Evolutionary conservation across 1,140 invertebrate species (phyloP).

Genomic region (Nebria ingens): DNA sequence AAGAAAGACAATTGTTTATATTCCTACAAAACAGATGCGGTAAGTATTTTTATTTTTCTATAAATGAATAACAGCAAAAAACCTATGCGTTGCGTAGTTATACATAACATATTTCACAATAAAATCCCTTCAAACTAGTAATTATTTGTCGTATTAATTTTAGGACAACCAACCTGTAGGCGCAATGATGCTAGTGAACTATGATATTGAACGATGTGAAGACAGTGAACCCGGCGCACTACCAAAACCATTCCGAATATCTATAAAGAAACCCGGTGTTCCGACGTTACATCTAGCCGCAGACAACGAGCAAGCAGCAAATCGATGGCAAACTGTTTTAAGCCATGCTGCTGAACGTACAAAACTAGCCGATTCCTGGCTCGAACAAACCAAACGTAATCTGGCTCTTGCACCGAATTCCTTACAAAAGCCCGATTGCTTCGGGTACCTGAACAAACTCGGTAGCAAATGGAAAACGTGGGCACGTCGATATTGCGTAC

Average conservation of each 20-base stretch:
- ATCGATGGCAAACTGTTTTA: conserved; percentile 65
- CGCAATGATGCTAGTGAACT: conserved; percentile 76
- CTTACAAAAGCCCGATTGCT: conserved; percentile 77
- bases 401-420: conserved; percentile 57
- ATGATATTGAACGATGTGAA: conserved; percentile 55
- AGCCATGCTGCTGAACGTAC: conserved; percentile 55
- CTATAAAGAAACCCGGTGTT: conserved; percentile 65
- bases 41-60: conserved; percentile 35
- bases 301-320: conserved; percentile 61
- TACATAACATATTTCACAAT: too few relatives aligned
- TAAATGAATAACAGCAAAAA: not conserved
- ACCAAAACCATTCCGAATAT: conserved; percentile 49
- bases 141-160: conserved; percentile 6
- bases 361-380: conserved; percentile 54
- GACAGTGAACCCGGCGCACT: conserved; percentile 40
- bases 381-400: conserved; percentile 58
- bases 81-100: too few relatives aligned
- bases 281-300: conserved; percentile 70
- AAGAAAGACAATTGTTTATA: conserved; percentile 89
- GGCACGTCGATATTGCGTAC: conserved; percentile 85
- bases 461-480: conserved; percentile 70
- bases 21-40: conserved; percentile 84
- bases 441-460: conserved; percentile 79
- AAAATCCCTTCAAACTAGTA: not conserved
- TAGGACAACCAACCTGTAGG: conserved; percentile 83